Evolutionary conservation across 1,140 invertebrate species (phyloP), one percentile per base, ranked within the genome.

Genomic region (Chrysoperla carnea): DNA sequence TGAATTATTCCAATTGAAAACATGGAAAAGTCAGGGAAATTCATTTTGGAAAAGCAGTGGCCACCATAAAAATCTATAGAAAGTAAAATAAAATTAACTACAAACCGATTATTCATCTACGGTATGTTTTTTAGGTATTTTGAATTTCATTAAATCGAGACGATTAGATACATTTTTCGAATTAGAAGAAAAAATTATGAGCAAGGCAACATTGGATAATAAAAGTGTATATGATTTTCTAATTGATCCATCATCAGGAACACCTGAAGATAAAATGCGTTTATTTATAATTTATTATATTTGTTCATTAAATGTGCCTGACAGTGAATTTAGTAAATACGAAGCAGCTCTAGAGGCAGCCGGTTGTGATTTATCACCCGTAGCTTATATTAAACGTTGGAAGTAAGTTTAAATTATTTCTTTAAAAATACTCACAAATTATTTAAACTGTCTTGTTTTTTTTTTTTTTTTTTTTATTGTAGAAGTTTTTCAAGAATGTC

Each of bases 171-270:
- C 86, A 2, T 91, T 90, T 51, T 99, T 98, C 61, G 95, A 99
- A 67, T 70, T 90, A 40, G 95, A 99, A 67, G 94, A 99, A 58
- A 98, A 97, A 64, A 81, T 99, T 39, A 88, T 98, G 83, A 81
- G 81, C 23, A 84, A 83, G 63, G 53, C 58, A n/a, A 69, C 74
- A 40, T 71, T 78, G 3, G 64, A 84, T 36, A 81, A 83, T 51
- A 78, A 80, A 55, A 75, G 78, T 33, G 62, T 90, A 7, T 56
- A 86, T 40, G 86, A 94, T 48, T 69, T 90, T 8, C 70, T 93
- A 36, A 66, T 76, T n/a, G 91, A 96, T 66, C 69, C 78, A 0
- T 81, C 86, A 44, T 82, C 81, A 46, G 92, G 92, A 4, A 79
- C 77, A 13, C 70, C 81, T 1, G 86, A 93, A 53, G 95, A 99